Evolutionary conservation across 2,888 invertebrate genomes (phyloP), one percentile per base, ranked within the genome.

Genomic region (Cephus pygmeus): DNA sequence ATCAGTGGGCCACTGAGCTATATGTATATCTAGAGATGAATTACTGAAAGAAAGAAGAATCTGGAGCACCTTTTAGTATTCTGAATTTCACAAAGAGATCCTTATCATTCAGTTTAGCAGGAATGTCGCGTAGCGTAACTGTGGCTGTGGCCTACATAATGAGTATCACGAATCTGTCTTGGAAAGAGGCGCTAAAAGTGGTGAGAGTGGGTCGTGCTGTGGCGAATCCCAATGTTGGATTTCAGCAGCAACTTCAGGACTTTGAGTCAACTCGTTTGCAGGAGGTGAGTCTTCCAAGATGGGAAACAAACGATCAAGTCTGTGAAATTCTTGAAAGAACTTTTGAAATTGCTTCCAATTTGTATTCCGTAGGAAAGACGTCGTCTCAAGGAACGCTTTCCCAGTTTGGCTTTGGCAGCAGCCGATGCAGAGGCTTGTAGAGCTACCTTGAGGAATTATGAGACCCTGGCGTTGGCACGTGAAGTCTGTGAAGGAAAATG

Each of bases 141-240:
- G 96, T 99, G 77, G 97, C 97, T 0, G 97, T 98, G 79, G 98
- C 98, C 69, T 99, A 99, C 92, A 96, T 99, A 83, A 98, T 99
- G 98, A 96, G 97, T 73, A 97, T 96, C 81, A 98, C 98, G 36
- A 93, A 95, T 81, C 93, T 98, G 75, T 95, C 94, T 78, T 98
- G 98, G 97, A 96, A 97, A 86, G 98, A 98, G 88, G 96, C 98
- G 1, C 92, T 98, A 81, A 98, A 98, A 92, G 97, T 98, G 81
- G 97, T 99, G 75, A 94, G 98, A 81, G 97, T 97, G 0, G 98
- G 98, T 69, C 94, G 98, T 79, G 95, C 96, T 0, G 97, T 98
- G 73, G 98, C 98, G 89, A 98, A 98, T 93, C 99, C 99, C 34
- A 99, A 99, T 93, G 94, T 97, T 81, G 98, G 98, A 87, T 99